A percentile compares a stretch with the other conserved stretches of the same genome.
Evolutionary conservation across 2,888 invertebrate species (phyloP).

Genomic region (Eupelmus urozonus): DNA sequence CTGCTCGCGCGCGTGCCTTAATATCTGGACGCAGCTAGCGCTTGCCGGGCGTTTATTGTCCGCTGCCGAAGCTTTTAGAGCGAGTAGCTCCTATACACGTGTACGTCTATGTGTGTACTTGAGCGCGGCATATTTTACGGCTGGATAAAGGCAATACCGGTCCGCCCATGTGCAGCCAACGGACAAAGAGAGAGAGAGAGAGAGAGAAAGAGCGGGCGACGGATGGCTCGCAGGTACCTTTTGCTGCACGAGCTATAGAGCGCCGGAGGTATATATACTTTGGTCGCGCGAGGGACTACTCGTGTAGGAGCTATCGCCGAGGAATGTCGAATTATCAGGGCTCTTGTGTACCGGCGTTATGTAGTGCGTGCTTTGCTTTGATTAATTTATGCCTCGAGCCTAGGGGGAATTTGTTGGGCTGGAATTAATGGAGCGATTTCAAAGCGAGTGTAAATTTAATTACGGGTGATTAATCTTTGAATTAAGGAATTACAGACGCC

Average conservation of each 20-base stretch:
- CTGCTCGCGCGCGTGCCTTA: neutral
- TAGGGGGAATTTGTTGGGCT: no score
- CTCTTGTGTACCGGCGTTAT: no score
- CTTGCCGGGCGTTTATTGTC: neutral
- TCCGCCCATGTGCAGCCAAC: conserved; percentile 27
- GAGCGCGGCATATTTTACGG: conserved; percentile 27
- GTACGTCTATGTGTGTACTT: neutral
- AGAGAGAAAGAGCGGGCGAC: neutral
- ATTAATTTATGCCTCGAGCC: no score
- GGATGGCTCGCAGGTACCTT: conserved; percentile 8
- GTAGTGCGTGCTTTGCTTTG: no score
- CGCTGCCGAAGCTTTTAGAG: neutral
- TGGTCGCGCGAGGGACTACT: no score
- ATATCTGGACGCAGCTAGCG: neutral
- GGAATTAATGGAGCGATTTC: no score
- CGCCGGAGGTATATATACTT: no score
- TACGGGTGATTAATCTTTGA: no score
- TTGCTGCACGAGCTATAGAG: neutral
- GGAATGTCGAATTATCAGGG: conserved; percentile 1
- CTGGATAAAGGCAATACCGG: conserved; percentile 34
- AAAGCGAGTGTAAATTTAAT: no score
- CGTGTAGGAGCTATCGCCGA: no score
- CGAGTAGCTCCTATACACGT: neutral
- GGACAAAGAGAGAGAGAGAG: neutral
- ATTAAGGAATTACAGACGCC: no score